Conservation (phyloP, 1,140 invertebrate genomes). For the Prorops nasuta region DNA sequence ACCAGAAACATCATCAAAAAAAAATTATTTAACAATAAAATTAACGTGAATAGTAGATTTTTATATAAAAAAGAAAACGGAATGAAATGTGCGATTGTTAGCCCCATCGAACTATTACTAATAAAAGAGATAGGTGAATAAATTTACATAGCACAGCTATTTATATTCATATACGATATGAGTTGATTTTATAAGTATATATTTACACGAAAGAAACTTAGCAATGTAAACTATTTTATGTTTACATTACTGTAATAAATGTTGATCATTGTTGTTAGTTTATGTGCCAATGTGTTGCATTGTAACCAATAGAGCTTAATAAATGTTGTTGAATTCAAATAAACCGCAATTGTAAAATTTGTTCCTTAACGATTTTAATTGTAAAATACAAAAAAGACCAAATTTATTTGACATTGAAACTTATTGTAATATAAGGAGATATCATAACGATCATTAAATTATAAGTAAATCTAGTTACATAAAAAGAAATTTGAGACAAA, state of each 20-base stretch:
- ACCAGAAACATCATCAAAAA: too few species aligned
- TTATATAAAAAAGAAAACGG: too few species aligned
- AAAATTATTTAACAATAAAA: too few species aligned
- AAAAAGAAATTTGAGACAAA: slow-evolving; percentile 1
- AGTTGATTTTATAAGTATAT: slow-evolving; percentile 32
- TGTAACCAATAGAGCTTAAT: slow-evolving; percentile 35
- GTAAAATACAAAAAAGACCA: too few species aligned
- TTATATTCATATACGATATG: slow-evolving; percentile 29
- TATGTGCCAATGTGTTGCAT: slow-evolving; percentile 42
- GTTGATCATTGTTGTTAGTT: slow-evolving; percentile 49
- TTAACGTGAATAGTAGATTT: too few species aligned
- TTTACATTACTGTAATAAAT: slow-evolving; percentile 44
- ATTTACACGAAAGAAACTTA: slow-evolving; percentile 23
- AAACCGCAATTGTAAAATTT: too few species aligned
- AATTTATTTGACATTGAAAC: slow-evolving; percentile 15
- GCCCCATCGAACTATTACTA: too few species aligned
- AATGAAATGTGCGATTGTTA: too few species aligned
- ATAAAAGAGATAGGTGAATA: slow-evolving; percentile 26
- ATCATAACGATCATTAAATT: neutral
- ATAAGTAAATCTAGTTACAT: neutral
- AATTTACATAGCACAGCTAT: slow-evolving; percentile 19
- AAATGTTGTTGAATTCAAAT: slow-evolving; percentile 43
- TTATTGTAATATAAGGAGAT: slow-evolving; percentile 1
- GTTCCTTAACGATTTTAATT: too few species aligned
- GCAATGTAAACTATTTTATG: slow-evolving; percentile 26